Percentiles rank a stretch among this genome's conserved stretches.
Evolutionary conservation across 2,888 invertebrate genomes (phyloP).

Genomic region (Protonemura montana): DNA sequence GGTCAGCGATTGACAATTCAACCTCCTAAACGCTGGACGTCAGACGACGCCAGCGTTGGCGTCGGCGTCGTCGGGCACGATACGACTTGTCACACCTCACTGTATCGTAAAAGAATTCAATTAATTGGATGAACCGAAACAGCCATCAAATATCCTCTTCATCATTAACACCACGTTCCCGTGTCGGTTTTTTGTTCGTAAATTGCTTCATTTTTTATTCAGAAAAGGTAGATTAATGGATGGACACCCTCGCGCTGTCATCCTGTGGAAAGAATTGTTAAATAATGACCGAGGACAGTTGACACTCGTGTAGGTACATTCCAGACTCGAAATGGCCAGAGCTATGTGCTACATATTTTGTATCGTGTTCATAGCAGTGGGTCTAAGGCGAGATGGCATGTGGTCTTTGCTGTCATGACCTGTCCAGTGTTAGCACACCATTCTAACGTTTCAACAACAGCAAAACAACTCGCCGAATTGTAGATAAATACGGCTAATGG

Average conservation of each 20-base stretch:
- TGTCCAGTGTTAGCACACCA: too few relatives aligned
- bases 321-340: background rate
- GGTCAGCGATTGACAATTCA: background rate
- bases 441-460: too few relatives aligned
- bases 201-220: background rate
- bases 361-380: background rate
- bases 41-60: background rate
- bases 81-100: background rate
- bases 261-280: background rate
- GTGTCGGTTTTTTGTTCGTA: background rate
- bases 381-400: too few relatives aligned
- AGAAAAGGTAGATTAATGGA: background rate
- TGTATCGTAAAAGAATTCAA: slow-evolving; percentile 24
- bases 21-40: background rate
- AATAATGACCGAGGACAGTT: background rate
- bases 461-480: too few relatives aligned
- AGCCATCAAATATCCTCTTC: slow-evolving; percentile 17
- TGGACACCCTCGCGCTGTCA: background rate
- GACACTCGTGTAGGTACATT: background rate
- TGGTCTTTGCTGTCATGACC: too few relatives aligned
- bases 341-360: background rate
- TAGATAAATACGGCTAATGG: too few relatives aligned
- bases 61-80: background rate
- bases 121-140: background rate
- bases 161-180: background rate